These are phyloP conservation scores for Salvelinus alpinus DNA, from an alignment of 2,113 vertebrate species.

Conservation along the genomic window DNA sequence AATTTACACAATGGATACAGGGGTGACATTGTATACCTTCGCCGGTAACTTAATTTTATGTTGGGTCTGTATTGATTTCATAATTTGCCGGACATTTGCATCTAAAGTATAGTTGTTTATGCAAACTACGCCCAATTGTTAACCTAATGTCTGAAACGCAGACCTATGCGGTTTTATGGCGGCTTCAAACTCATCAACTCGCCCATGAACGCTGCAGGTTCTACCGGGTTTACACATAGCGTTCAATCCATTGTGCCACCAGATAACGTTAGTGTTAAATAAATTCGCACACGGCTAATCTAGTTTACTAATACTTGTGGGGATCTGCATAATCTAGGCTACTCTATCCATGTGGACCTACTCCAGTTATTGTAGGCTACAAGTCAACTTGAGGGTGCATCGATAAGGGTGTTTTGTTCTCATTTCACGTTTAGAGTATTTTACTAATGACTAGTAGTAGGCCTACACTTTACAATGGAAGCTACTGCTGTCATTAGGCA, in stretches of 20 bases:
- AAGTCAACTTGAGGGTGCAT: not conserved
- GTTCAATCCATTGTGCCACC: not conserved
- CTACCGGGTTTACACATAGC: not conserved
- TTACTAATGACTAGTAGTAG: too few species aligned
- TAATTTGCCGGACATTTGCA: not conserved
- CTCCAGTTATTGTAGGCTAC: too few species aligned
- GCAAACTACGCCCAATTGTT: slow-evolving; percentile 70
- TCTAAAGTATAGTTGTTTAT: slow-evolving; percentile 32
- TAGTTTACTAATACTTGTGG: too few species aligned
- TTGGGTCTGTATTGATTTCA: not conserved
- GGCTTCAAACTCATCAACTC: slow-evolving; percentile 28
- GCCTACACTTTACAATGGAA: too few species aligned
- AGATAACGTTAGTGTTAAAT: not conserved
- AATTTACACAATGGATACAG: not conserved
- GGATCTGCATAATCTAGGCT: too few species aligned
- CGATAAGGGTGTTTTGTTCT: not conserved
- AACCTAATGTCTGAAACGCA: slow-evolving; percentile 59
- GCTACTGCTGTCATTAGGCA: not conserved
- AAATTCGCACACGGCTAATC: not conserved
- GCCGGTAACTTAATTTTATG: not conserved
- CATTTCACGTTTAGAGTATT: not conserved
- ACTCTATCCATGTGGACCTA: slow-evolving; percentile 1
- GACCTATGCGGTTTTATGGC: slow-evolving; percentile 62
- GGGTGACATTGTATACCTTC: not conserved
- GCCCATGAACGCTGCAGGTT: slow-evolving; percentile 36